Percentiles rank a stretch among this genome's conserved stretches.
Conservation (phyloP, 2,888 invertebrate genomes). For the Autographa gamma region DNA sequence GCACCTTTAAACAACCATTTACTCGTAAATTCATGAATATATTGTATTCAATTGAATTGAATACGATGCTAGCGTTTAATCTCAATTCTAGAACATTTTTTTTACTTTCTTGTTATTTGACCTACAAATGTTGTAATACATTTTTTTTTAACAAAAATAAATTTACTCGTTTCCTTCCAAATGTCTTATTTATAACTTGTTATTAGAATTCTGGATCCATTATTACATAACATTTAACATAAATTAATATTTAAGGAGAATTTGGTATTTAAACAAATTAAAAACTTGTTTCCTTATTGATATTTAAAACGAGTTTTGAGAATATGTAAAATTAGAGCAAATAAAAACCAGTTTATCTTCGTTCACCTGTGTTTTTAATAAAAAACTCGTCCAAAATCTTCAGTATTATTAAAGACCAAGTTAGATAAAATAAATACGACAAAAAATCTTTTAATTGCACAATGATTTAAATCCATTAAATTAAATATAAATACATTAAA, state of each 20-base stretch:
- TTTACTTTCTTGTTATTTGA: no score
- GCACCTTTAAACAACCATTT: background rate
- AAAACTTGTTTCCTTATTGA: background rate
- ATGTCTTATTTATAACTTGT: no score
- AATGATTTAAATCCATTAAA: no score
- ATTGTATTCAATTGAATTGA: background rate
- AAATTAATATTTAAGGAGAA: background rate
- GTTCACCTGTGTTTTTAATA: background rate
- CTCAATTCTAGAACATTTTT: no score
- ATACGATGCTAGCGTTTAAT: background rate
- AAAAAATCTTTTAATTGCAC: no score
- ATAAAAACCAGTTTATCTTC: background rate
- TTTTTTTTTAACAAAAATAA: no score
- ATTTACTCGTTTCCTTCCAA: no score
- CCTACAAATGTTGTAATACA: no score
- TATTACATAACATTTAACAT: background rate
- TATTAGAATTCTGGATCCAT: background rate
- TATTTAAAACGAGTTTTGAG: slow-evolving; percentile 1
- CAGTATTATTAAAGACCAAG: background rate
- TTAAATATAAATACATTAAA: no score
- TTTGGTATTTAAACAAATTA: background rate
- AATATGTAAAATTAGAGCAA: background rate
- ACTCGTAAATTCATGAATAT: background rate
- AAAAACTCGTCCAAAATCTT: background rate
- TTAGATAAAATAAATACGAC: no score